Evolutionary conservation across 2,113 vertebrate species (phyloP).

Genomic region (Neofelis nebulosa): DNA sequence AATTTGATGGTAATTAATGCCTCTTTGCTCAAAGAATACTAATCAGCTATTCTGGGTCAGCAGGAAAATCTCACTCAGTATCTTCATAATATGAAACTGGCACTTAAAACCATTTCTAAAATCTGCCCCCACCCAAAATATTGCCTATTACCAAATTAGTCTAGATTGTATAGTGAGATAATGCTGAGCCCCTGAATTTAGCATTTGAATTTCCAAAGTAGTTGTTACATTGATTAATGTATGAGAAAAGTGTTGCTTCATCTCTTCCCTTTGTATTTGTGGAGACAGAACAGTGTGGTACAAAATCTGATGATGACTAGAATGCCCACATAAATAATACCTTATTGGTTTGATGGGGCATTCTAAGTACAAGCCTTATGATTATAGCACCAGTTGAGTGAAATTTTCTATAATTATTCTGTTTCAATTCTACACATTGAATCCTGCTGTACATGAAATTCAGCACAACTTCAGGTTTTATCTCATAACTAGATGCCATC

Average conservation of each 20-base stretch:
- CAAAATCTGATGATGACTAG: not conserved
- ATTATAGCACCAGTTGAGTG: not conserved
- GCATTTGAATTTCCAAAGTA: not conserved
- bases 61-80: not conserved
- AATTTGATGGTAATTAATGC: not conserved
- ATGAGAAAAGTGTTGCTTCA: not conserved
- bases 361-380: not conserved
- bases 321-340: not conserved
- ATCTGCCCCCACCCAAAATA: not conserved
- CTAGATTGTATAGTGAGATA: not conserved
- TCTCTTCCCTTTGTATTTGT: not conserved
- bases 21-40: not conserved
- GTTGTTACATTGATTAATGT: not conserved
- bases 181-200: not conserved
- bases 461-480: not conserved
- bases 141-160: not conserved
- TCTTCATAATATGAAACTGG: not conserved
- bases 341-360: not conserved
- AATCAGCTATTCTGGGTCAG: not conserved
- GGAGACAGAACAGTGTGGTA: not conserved
- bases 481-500: not conserved
- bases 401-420: conserved; percentile 43
- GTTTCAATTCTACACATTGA: not conserved
- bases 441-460: not conserved
- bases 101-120: not conserved